Evolutionary conservation across 2,797 vertebrate species (phyloP).

Genomic region (Saxicola maurus): DNA sequence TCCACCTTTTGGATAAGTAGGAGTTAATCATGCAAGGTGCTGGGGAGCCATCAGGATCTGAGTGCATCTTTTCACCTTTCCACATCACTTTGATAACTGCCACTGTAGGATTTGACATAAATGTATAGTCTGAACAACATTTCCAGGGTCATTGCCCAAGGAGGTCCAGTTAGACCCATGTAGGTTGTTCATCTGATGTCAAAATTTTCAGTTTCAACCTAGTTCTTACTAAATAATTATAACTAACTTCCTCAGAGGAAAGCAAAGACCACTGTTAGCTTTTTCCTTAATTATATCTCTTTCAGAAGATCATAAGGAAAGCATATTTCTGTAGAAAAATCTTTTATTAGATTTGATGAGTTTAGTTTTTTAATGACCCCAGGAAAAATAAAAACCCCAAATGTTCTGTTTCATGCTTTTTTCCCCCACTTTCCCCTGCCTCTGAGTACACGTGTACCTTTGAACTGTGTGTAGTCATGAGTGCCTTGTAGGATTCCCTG

Average conservation of each 20-base stretch:
- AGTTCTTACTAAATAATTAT: background rate
- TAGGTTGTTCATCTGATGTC: background rate
- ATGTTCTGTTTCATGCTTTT: background rate
- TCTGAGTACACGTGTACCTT: background rate
- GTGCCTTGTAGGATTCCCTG: background rate
- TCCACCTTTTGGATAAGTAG: background rate
- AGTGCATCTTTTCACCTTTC: background rate
- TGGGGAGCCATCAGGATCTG: background rate
- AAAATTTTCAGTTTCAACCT: background rate
- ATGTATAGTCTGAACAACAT: background rate
- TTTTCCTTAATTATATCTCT: background rate
- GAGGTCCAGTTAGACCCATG: background rate
- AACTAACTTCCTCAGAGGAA: background rate
- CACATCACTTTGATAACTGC: background rate
- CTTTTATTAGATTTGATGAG: background rate
- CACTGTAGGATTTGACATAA: background rate
- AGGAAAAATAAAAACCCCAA: background rate
- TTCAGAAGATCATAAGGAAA: background rate
- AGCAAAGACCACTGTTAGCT: background rate
- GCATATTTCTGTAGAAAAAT: background rate
- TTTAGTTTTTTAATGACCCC: background rate
- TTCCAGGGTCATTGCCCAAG: background rate
- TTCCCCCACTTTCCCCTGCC: rapidly evolving
- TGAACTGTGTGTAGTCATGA: background rate
- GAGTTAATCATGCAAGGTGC: background rate